phyloP scores from a whole-genome alignment of 2,888 invertebrate genomes.

The Plebejus melissa region DNA sequence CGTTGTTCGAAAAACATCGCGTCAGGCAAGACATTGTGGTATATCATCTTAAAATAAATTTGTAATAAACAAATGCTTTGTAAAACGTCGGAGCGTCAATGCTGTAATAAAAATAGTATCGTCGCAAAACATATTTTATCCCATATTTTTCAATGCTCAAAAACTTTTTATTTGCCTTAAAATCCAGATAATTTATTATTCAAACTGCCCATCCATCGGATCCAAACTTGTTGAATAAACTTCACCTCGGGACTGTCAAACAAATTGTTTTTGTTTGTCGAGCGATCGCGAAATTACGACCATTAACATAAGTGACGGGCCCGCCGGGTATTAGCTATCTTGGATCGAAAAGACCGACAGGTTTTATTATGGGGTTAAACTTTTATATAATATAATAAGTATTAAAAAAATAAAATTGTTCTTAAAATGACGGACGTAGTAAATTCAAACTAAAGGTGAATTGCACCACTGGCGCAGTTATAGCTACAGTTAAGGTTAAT shows the following conservation, averaged over 20 bases:
- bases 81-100: too few species aligned
- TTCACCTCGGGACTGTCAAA: slow-evolving; percentile 10
- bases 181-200: background rate
- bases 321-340: background rate
- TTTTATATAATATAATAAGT: background rate
- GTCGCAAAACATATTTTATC: too few species aligned
- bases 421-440: background rate
- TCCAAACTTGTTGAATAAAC: background rate
- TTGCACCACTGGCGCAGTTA: too few species aligned
- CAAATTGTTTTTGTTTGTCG: slow-evolving; percentile 26
- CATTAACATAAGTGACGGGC: background rate
- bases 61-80: too few species aligned
- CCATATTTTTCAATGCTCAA: too few species aligned
- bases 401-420: background rate
- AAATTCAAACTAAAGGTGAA: too few species aligned
- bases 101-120: too few species aligned
- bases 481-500: too few species aligned
- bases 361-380: background rate
- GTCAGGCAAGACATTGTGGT: too few species aligned
- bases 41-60: too few species aligned
- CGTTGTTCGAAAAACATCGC: too few species aligned
- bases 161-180: background rate
- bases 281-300: slow-evolving; percentile 1
- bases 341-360: background rate
- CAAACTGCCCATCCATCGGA: background rate